phyloP scores from a whole-genome alignment of 2,113 vertebrate species.

The Uria lomvia region DNA sequence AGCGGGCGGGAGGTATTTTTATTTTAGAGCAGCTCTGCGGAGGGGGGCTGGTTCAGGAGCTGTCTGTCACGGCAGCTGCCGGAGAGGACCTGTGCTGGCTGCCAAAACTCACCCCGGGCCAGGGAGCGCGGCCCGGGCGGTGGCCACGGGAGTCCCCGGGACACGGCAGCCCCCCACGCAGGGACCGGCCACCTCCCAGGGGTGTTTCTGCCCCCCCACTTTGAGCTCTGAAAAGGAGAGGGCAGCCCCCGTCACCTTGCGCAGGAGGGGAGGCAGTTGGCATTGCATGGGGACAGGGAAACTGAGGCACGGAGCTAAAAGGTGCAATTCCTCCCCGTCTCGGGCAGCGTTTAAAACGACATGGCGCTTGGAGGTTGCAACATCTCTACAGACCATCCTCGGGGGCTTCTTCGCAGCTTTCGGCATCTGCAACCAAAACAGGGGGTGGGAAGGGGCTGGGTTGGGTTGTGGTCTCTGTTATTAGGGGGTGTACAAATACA shows the following conservation, averaged over 20 bases:
- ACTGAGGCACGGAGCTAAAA: neutral
- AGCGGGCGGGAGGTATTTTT: conserved; percentile 58
- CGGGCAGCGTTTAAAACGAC: fast-evolving
- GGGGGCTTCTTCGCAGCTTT: neutral
- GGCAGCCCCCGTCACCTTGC: too few relatives aligned
- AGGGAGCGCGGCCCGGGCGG: neutral
- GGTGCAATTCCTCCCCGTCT: fast-evolving
- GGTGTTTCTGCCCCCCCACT: fast-evolving
- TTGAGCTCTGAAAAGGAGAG: neutral
- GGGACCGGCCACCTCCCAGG: fast-evolving
- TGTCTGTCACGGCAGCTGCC: conserved; percentile 61
- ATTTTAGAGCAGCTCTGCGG: conserved; percentile 62
- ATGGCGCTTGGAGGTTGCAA: fast-evolving
- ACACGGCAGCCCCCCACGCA: neutral
- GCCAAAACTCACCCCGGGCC: conserved; percentile 6
- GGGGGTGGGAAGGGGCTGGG: neutral
- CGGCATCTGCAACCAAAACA: neutral
- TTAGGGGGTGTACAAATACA: fast-evolving
- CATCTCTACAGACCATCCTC: neutral
- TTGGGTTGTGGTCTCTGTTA: neutral
- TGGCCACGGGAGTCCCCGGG: neutral
- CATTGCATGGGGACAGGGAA: neutral
- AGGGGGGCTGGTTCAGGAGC: conserved; percentile 62
- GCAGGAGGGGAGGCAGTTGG: neutral
- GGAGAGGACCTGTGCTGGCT: neutral